Evolutionary conservation across 2,888 invertebrate species (phyloP), one percentile per base, ranked within the genome.

Genomic region (Eristalis tenax): DNA sequence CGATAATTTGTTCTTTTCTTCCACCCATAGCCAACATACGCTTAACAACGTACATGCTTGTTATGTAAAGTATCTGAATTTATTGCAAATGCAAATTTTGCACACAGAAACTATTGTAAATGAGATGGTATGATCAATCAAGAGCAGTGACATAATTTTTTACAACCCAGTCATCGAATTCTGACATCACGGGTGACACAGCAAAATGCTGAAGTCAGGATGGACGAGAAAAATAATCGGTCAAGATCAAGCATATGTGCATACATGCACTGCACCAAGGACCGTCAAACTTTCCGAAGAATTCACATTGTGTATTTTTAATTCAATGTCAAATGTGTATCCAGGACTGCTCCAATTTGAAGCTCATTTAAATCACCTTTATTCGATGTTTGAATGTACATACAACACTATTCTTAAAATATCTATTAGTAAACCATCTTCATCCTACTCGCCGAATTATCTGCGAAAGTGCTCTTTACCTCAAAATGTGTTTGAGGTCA

Each of bases 181-280:
- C 38, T 75, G 64, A 75, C 83, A 75, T 80, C 70, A 26, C 64
- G 70, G 65, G 65, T 75, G 69, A 74, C 43, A 69, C 26, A 18
- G 32, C 26, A n/a, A 38, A 23, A 8, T 26, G 59, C 23, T 84
- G 83, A 79, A 79, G 70, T 79, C 83, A 83, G 69, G 57, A 43
- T 61, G 66, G 61, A 77, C 35, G 64, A 65, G 76, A 65, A 32
- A 71, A 71, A 2, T 13, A 38, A 38, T 38, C 38, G 38, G 38
- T 38, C 11, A 38, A 38, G 13, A 38, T 38, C 11, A 38, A 38
- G 5, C 28, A 28, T 8, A 6, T n/a, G n/a, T n/a, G n/a, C 32
- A 32, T 10, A 3, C 26, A 32, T 32, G 32, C 38, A 38, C 13
- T 38, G 13, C 10, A 38, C 13, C 38, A 38, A 32, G 32, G 32